These are phyloP conservation scores for Dynastes tityus DNA, from an alignment of 2,888 invertebrate genomes.

Conservation along the genomic window DNA sequence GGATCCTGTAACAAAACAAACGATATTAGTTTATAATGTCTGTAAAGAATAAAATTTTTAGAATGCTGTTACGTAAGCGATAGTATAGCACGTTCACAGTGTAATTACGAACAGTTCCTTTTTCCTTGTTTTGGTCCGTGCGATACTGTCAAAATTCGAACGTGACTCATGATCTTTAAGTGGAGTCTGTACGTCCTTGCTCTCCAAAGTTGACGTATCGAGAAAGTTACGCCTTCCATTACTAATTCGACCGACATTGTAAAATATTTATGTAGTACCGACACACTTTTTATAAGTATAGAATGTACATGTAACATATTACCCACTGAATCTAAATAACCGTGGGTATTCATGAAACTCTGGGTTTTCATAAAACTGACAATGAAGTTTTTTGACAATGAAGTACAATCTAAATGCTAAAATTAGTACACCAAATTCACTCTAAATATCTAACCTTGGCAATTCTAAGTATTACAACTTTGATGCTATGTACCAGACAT, in stretches of 20 bases:
- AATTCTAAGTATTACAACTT: no score
- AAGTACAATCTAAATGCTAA: no score
- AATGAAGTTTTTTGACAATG: no score
- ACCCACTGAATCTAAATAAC: no score
- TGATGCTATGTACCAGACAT: no score
- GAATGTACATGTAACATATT: neutral
- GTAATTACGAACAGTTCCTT: constrained; percentile 25
- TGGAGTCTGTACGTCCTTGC: constrained; percentile 22
- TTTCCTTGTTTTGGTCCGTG: constrained; percentile 37
- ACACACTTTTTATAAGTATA: no score
- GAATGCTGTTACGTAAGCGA: constrained; percentile 16
- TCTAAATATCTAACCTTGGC: no score
- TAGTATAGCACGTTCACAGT: neutral
- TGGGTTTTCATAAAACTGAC: no score
- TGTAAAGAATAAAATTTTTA: constrained; percentile 9
- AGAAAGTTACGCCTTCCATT: constrained; percentile 15
- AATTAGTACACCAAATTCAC: no score
- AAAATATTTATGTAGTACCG: neutral
- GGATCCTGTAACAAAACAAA: constrained; percentile 42
- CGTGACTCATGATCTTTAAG: constrained; percentile 44
- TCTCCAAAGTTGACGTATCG: constrained; percentile 28
- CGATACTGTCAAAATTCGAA: constrained; percentile 33
- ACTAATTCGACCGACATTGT: constrained; percentile 29
- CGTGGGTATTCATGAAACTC: no score
- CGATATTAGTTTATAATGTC: neutral